A percentile compares a stretch with the other conserved stretches of the same genome.
Evolutionary conservation across 1,140 invertebrate species (phyloP).

Genomic region (Spodoptera frugiperda): DNA sequence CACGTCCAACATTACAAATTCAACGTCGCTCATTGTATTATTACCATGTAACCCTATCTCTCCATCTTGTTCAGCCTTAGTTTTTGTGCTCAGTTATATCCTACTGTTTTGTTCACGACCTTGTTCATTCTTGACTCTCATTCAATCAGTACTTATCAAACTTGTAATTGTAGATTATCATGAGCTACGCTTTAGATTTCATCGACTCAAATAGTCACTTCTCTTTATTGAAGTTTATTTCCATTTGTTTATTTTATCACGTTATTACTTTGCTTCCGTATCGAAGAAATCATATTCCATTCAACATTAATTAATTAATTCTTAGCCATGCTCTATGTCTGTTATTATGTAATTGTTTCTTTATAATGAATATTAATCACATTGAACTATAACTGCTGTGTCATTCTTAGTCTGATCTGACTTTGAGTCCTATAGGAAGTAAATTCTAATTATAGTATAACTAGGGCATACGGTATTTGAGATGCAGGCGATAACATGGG

Average conservation of each 20-base stretch:
- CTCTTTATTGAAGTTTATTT: not conserved
- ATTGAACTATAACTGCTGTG: not conserved
- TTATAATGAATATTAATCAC: not conserved
- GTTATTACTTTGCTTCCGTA: not conserved
- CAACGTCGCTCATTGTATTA: conserved; percentile 21
- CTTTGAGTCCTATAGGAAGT: not conserved
- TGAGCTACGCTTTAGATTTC: not conserved
- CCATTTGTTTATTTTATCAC: not conserved
- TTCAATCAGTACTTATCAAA: conserved; percentile 1
- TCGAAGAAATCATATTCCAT: too few relatives aligned
- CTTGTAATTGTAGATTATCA: conserved; percentile 1
- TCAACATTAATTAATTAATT: too few relatives aligned
- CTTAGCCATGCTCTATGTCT: not conserved
- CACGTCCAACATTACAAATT: conserved; percentile 35
- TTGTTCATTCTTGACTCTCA: conserved; percentile 8
- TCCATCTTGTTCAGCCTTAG: conserved; percentile 24
- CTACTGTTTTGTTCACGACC: conserved; percentile 17
- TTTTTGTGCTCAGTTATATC: conserved; percentile 10
- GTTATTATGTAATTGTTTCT: not conserved
- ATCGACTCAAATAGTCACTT: not conserved
- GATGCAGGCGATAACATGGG: conserved; percentile 3
- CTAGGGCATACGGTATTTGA: conserved; percentile 17
- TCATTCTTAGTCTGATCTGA: not conserved
- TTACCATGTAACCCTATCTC: conserved; percentile 37
- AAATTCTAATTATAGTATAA: not conserved